These are phyloP conservation scores for Telmatherina bonti DNA, from an alignment of 2,797 vertebrate genomes.

Conservation along the genomic window DNA sequence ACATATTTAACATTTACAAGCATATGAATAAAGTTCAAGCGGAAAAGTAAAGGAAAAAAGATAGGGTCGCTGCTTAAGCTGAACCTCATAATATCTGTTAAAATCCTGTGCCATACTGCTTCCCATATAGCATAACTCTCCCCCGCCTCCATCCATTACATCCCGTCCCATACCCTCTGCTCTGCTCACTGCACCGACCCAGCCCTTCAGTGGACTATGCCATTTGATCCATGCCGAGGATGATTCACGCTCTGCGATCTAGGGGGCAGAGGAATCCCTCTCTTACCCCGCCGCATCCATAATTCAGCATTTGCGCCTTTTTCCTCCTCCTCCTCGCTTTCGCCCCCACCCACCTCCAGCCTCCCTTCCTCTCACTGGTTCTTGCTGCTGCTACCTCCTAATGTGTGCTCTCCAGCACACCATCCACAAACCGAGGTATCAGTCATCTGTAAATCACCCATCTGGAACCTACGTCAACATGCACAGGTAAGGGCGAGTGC, in stretches of 20 bases:
- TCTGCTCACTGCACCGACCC: constrained; percentile 63
- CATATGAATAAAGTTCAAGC: not conserved
- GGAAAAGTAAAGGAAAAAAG: not conserved
- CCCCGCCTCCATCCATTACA: constrained; percentile 6
- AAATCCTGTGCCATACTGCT: constrained; percentile 16
- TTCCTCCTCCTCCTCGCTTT: not conserved
- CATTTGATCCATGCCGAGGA: constrained; percentile 78
- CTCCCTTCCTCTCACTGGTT: constrained; percentile 41
- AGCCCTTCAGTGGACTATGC: constrained; percentile 79
- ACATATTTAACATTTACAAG: constrained; percentile 72
- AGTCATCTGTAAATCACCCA: constrained; percentile 48
- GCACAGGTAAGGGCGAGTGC: constrained; percentile 60
- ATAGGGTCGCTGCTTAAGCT: constrained; percentile 40
- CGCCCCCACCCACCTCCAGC: not conserved
- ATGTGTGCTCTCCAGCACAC: constrained; percentile 50
- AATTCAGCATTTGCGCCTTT: constrained; percentile 72
- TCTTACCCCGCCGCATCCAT: constrained; percentile 76
- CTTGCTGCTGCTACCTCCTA: constrained; percentile 38
- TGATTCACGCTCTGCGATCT: constrained; percentile 77
- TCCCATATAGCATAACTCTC: constrained; percentile 21
- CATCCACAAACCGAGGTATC: constrained; percentile 56
- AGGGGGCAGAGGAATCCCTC: constrained; percentile 81
- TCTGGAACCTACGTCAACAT: constrained; percentile 51
- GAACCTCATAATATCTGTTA: constrained; percentile 22
- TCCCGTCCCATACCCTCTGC: constrained; percentile 57